phyloP scores from a whole-genome alignment of 1,140 invertebrate genomes.

The Eulimnadia texana region DNA sequence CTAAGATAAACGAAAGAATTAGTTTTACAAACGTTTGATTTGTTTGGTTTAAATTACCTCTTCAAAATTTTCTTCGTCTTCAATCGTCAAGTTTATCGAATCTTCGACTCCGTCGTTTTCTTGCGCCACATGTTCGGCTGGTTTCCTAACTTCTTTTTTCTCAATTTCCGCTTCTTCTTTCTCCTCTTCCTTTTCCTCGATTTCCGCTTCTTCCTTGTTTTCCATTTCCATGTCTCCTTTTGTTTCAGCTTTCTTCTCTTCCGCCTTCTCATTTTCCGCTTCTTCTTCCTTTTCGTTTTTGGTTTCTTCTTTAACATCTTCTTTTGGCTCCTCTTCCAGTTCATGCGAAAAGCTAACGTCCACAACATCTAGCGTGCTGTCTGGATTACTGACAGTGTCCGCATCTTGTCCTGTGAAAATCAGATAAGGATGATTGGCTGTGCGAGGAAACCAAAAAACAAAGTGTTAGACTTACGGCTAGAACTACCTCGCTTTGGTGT shows the following conservation, averaged over 20 bases:
- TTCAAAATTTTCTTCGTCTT: conserved; percentile 61
- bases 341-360: conserved; percentile 24
- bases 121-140: conserved; percentile 25
- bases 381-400: conserved; percentile 10
- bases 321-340: conserved; percentile 24
- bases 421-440: too few species aligned
- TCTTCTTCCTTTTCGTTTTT: conserved; percentile 19
- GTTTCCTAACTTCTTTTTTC: too few species aligned
- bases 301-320: conserved; percentile 22
- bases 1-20: conserved; percentile 24
- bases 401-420: conserved; percentile 1
- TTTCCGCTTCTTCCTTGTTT: background rate
- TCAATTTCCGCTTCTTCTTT: conserved; percentile 14
- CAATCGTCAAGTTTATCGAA: conserved; percentile 62
- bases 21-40: background rate
- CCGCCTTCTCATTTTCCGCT: conserved; percentile 25
- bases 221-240: conserved; percentile 29
- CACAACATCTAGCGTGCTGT: conserved; percentile 3
- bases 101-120: conserved; percentile 49
- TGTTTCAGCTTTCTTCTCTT: conserved; percentile 25
- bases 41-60: conserved; percentile 35
- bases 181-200: conserved; percentile 22
- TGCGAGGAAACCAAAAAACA: too few species aligned
- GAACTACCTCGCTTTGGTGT: conserved; percentile 19
- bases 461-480: conserved; percentile 24